phyloP scores from a whole-genome alignment of 2,888 invertebrate species.

The Listrodromus nycthemerus region DNA sequence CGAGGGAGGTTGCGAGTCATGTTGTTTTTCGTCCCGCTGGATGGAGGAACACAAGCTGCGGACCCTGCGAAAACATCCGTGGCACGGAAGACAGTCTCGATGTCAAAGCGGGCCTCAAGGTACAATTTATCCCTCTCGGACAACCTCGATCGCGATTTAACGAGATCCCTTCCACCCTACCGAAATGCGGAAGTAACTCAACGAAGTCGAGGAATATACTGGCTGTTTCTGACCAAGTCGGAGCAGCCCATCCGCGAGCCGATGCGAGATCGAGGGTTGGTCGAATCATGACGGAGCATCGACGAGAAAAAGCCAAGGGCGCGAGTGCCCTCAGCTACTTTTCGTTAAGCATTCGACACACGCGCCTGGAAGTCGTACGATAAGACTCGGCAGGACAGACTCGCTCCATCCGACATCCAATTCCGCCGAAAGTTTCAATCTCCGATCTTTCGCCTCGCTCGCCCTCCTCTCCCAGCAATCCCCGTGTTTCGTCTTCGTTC shows the following conservation, averaged over 20 bases:
- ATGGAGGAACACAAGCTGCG: constrained; percentile 40
- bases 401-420: constrained; percentile 79
- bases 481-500: constrained; percentile 49
- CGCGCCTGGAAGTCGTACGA: constrained; percentile 76
- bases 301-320: constrained; percentile 15
- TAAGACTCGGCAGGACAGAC: constrained; percentile 73
- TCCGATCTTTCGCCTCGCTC: constrained; percentile 72
- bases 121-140: constrained; percentile 8
- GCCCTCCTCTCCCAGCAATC: constrained; percentile 31
- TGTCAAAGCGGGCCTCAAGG: constrained; percentile 13
- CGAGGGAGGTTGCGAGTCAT: constrained; percentile 11
- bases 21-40: constrained; percentile 39
- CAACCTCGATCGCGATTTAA: constrained; percentile 26
- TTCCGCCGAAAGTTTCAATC: constrained; percentile 81
- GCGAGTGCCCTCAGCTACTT: constrained; percentile 33
- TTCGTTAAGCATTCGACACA: constrained; percentile 78
- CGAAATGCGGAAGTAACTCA: neutral
- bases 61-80: constrained; percentile 23
- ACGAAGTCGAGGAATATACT: neutral
- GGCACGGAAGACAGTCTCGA: constrained; percentile 7
- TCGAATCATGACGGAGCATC: neutral
- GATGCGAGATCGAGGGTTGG: constrained; percentile 3
- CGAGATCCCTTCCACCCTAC: neutral
- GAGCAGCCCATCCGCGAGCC: constrained; percentile 20
- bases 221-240: neutral